A percentile compares a stretch with the other conserved stretches of the same genome.
These are phyloP conservation scores for Mythimna loreyi DNA, from an alignment of 2,888 invertebrate species.

Conservation along the genomic window DNA sequence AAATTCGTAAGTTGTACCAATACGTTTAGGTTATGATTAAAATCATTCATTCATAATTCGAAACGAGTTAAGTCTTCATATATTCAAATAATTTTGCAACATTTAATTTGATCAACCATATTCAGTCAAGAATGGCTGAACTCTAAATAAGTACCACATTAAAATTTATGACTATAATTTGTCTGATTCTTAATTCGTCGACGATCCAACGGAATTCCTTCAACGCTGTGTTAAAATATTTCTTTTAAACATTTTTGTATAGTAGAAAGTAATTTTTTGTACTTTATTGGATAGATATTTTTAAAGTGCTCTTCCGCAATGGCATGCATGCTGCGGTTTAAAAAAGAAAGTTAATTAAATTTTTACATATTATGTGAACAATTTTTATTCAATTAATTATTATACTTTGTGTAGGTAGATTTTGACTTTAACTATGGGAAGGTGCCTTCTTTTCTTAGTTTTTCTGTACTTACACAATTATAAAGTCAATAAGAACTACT, in stretches of 20 bases:
- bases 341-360: constrained; percentile 8
- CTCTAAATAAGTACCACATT: constrained; percentile 53
- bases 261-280: constrained; percentile 43
- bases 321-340: not conserved
- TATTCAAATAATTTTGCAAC: constrained; percentile 30
- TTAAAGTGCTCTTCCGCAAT: constrained; percentile 11
- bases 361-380: not conserved
- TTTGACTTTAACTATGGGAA: not conserved
- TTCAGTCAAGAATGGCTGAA: constrained; percentile 32
- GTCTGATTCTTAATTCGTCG: constrained; percentile 47
- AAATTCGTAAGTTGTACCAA: not conserved
- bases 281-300: constrained; percentile 41
- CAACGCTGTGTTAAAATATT: constrained; percentile 32
- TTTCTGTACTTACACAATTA: too few species aligned
- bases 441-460: not conserved
- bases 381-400: constrained; percentile 3
- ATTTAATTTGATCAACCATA: constrained; percentile 47
- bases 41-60: not conserved
- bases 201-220: constrained; percentile 41
- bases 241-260: constrained; percentile 40
- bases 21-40: constrained; percentile 1
- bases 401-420: not conserved
- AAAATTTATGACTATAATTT: constrained; percentile 60
- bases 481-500: too few species aligned
- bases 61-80: constrained; percentile 16